phyloP scores from a whole-genome alignment of 2,797 vertebrate genomes.

The Sparus aurata region DNA sequence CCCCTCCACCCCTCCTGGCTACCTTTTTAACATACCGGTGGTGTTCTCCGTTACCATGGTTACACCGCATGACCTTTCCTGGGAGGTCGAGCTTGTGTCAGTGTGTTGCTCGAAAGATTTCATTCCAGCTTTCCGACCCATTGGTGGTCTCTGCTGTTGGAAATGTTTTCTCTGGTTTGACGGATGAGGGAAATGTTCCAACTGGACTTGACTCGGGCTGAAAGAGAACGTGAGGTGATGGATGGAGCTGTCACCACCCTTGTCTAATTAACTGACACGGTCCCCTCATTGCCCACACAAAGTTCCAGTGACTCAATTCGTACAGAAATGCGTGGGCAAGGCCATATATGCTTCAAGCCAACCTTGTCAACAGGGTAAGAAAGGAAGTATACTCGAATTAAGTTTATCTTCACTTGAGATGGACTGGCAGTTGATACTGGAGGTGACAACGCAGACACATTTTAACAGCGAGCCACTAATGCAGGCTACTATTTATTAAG shows the following conservation, averaged over 20 bases:
- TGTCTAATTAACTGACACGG: slow-evolving; percentile 78
- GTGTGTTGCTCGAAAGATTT: slow-evolving; percentile 71
- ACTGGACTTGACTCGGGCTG: slow-evolving; percentile 61
- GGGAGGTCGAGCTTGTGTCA: slow-evolving; percentile 75
- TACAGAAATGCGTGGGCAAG: slow-evolving; percentile 41
- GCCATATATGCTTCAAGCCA: slow-evolving; percentile 41
- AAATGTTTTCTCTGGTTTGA: slow-evolving; percentile 65
- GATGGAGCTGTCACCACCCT: slow-evolving; percentile 70
- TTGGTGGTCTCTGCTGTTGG: slow-evolving; percentile 68
- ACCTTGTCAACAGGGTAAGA: slow-evolving; percentile 16
- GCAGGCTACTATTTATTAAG: background rate
- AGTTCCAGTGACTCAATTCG: slow-evolving; percentile 60
- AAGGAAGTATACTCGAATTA: slow-evolving; percentile 26
- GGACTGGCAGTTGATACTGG: slow-evolving; percentile 2
- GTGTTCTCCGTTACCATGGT: slow-evolving; percentile 78
- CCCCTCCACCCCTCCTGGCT: slow-evolving; percentile 35
- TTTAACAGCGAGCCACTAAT: background rate
- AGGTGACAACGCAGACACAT: background rate
- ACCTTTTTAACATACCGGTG: slow-evolving; percentile 75
- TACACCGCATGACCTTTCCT: slow-evolving; percentile 76
- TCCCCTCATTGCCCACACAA: slow-evolving; percentile 56
- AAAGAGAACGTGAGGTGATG: slow-evolving; percentile 74
- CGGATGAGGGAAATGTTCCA: slow-evolving; percentile 72
- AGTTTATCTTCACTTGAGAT: slow-evolving; percentile 35
- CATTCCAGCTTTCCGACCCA: slow-evolving; percentile 54